phyloP scores from a whole-genome alignment of 2,888 invertebrate species.

The Pherbina coryleti region DNA sequence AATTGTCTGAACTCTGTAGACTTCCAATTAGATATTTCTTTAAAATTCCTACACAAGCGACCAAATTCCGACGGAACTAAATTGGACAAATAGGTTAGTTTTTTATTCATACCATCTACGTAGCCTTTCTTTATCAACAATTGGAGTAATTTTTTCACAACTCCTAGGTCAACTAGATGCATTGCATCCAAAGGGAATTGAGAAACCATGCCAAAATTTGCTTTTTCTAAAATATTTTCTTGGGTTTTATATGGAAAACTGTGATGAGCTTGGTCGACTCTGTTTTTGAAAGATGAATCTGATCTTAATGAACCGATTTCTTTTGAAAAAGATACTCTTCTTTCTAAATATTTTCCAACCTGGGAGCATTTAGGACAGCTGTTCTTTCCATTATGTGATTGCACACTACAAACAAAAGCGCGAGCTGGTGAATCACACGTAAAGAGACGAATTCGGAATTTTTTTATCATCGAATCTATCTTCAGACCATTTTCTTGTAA shows the following conservation, averaged over 20 bases:
- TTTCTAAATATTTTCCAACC: no score
- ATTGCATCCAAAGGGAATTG: no score
- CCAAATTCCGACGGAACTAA: not conserved
- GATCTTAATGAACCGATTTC: not conserved
- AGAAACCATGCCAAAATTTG: no score
- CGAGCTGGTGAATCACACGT: constrained; percentile 14
- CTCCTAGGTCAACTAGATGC: no score
- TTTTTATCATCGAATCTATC: no score
- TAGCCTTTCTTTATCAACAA: not conserved
- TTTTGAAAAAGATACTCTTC: no score
- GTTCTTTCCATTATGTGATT: no score
- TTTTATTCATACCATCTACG: not conserved
- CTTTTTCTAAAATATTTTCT: not conserved
- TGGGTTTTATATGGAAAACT: not conserved
- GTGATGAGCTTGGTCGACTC: not conserved
- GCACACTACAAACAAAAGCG: not conserved
- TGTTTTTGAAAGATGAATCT: not conserved
- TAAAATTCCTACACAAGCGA: not conserved
- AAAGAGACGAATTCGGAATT: not conserved
- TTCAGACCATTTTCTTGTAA: no score
- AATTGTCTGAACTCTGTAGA: not conserved
- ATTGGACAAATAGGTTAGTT: not conserved
- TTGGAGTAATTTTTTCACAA: not conserved
- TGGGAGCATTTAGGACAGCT: no score
- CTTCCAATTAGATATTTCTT: no score